These are phyloP conservation scores for Saimiri boliviensis DNA, from an alignment of 2,113 vertebrate genomes.

Conservation along the genomic window DNA sequence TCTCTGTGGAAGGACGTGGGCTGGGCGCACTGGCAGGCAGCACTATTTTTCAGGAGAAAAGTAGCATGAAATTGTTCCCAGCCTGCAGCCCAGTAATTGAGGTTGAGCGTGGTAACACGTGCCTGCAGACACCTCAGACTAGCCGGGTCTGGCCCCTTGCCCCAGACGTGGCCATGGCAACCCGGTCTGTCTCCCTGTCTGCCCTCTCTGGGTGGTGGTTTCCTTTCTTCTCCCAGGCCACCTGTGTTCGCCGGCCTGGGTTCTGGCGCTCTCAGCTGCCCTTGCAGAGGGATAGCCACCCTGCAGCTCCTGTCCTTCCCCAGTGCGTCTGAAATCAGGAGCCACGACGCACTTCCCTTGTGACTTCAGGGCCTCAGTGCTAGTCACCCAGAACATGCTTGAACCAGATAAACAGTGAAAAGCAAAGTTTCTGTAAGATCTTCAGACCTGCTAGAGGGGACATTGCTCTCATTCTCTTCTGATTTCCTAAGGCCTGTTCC, in stretches of 20 bases:
- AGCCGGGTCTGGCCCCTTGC: rapidly evolving
- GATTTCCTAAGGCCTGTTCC: background rate
- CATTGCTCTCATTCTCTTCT: background rate
- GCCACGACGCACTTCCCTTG: rapidly evolving
- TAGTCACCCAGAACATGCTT: background rate
- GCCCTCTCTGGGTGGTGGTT: rapidly evolving
- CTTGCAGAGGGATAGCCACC: rapidly evolving
- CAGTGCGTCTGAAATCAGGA: background rate
- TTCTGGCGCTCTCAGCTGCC: rapidly evolving
- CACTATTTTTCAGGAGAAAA: background rate
- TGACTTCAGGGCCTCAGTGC: rapidly evolving
- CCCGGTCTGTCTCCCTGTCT: rapidly evolving
- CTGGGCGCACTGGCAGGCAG: background rate
- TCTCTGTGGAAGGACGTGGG: rapidly evolving
- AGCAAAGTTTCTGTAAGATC: rapidly evolving
- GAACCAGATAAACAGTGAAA: too few species aligned
- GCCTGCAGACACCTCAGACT: rapidly evolving
- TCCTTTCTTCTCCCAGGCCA: too few species aligned
- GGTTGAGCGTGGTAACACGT: background rate
- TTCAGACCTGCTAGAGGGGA: rapidly evolving
- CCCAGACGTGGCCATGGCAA: rapidly evolving
- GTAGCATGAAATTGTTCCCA: too few species aligned
- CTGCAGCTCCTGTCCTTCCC: rapidly evolving
- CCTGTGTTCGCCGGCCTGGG: background rate
- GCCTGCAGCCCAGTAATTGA: rapidly evolving